Percentiles rank a stretch among this genome's conserved stretches.
phyloP scores from a whole-genome alignment of 2,113 vertebrate genomes.

The Morone saxatilis region DNA sequence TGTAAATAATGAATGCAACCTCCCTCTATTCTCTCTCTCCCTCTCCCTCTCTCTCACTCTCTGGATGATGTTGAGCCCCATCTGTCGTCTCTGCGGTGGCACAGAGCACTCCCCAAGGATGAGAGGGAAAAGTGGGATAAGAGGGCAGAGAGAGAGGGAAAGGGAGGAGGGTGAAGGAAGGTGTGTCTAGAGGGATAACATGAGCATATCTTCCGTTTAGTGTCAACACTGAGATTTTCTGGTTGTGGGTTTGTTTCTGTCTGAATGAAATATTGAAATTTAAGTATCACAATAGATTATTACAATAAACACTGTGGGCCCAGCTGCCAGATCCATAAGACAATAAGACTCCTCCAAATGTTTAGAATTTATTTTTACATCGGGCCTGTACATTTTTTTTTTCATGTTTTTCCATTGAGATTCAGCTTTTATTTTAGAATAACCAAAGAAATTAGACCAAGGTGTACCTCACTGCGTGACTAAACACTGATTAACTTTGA shows the following conservation, averaged over 20 bases:
- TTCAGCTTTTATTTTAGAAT: background rate
- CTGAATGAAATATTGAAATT: background rate
- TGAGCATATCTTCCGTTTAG: constrained; percentile 14
- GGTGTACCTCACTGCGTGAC: background rate
- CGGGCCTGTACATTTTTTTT: accelerated
- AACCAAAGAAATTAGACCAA: too few relatives aligned
- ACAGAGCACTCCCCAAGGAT: constrained; percentile 78
- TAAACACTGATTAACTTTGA: background rate
- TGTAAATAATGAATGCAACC: constrained; percentile 90
- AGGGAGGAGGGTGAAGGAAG: constrained; percentile 39
- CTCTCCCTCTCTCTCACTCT: constrained; percentile 60
- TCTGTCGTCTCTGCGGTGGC: constrained; percentile 82
- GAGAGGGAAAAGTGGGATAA: constrained; percentile 73
- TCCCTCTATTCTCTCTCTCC: constrained; percentile 70
- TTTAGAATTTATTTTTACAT: background rate
- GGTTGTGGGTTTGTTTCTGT: constrained; percentile 24
- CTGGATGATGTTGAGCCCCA: constrained; percentile 85
- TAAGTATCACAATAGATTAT: background rate
- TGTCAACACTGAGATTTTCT: constrained; percentile 53
- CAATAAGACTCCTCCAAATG: too few relatives aligned
- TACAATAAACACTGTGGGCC: background rate
- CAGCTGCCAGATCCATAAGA: background rate
- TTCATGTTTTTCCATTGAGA: background rate
- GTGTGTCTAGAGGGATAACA: constrained; percentile 40
- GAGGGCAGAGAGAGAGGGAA: constrained; percentile 49